Evolutionary conservation across 2,888 invertebrate species (phyloP), one percentile per base, ranked within the genome.

Genomic region (Eumerus sabulonum): DNA sequence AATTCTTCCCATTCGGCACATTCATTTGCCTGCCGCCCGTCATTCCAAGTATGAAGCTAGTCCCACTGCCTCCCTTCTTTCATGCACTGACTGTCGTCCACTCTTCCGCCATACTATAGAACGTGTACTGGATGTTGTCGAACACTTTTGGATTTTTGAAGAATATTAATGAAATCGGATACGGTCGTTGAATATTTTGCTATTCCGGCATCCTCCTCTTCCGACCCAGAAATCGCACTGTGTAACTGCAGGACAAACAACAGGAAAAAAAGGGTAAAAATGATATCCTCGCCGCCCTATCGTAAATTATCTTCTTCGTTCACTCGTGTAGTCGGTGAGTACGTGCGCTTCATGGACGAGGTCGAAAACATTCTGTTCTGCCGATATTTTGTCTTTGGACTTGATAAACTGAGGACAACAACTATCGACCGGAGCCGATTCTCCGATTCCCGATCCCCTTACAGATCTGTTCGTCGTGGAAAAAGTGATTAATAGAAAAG

Each of bases 161-260:
- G 73, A 77, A 77, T 77, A 77, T 77, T 77, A 77, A 77, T 77
- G 76, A 76, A 76, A 76, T 76, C 66, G 70, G 64, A 71, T 64
- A 59, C 64, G 64, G 60, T 71, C 70, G 57, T 50, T 77, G 76
- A 62, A 67, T 71, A 76, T 72, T 76, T 76, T 67, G 64, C 64
- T 63, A 53, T 76, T 71, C 59, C 44, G 27, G 63, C 50, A 27
- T 14, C n/a, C n/a, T n/a, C 35, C 19, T 18, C 36, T 45, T 45
- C 19, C 38, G 18, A 13, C 40, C 18, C 40, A 38, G 19, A 19
- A n/a, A n/a, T n/a, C n/a, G n/a, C n/a, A 45, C 27, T 27, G 27
- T 27, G 17, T 42, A 38, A n/a, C 27, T 27, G 27, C 27, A 27
- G 7, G 27, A 7, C n/a, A 13, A 48, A 38, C 17, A n/a, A n/a